Evolutionary conservation across 2,888 invertebrate genomes (phyloP).

Genomic region (Acrocyrtus sp.): DNA sequence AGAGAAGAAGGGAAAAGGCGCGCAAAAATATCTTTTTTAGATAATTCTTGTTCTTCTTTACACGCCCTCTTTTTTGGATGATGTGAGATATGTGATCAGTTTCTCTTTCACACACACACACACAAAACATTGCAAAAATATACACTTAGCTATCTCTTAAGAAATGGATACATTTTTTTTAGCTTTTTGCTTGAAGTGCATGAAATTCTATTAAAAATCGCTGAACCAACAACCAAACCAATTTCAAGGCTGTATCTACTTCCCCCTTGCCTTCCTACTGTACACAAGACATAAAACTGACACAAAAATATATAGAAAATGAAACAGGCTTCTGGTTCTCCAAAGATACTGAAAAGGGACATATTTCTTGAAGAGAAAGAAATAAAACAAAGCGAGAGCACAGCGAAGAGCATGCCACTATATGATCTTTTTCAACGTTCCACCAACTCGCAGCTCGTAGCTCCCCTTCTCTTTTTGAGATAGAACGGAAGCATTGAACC

Average conservation of each 20-base stretch:
- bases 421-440: background rate
- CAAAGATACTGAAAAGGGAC: background rate
- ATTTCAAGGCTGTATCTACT: conserved; percentile 39
- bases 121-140: too few relatives aligned
- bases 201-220: conserved; percentile 52
- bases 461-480: background rate
- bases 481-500: background rate
- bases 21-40: background rate
- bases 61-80: too few relatives aligned
- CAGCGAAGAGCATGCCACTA: background rate
- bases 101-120: too few relatives aligned
- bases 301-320: too few relatives aligned
- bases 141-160: background rate
- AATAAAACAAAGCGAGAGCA: background rate
- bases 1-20: background rate
- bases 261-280: too few relatives aligned
- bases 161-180: background rate
- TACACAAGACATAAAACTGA: too few relatives aligned
- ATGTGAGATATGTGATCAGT: too few relatives aligned
- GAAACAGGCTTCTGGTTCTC: background rate
- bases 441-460: background rate
- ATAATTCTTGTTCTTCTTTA: background rate
- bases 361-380: conserved; percentile 4
- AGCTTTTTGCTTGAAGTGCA: conserved; percentile 13
- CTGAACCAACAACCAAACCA: conserved; percentile 38